A percentile compares a stretch with the other conserved stretches of the same genome.
Evolutionary conservation across 2,888 invertebrate genomes (phyloP).

Genomic region (Patella ulyssiponensis): DNA sequence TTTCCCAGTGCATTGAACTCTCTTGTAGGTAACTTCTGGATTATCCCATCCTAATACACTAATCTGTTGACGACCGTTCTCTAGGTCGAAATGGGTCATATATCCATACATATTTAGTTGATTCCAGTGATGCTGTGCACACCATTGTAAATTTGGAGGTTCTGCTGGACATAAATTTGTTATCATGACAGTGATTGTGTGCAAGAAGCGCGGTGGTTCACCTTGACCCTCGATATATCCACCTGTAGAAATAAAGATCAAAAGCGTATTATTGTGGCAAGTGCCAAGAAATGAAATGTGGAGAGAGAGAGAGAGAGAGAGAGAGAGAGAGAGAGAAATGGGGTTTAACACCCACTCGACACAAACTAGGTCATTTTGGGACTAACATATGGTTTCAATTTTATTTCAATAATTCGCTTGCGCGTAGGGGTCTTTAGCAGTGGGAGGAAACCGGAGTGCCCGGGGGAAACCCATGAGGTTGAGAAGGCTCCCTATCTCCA

Average conservation of each 20-base stretch:
- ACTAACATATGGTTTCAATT: too few species aligned
- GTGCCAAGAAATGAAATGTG: neutral
- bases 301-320: too few species aligned
- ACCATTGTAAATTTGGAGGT: constrained; percentile 53
- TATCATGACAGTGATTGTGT: constrained; percentile 50
- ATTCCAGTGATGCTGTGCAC: constrained; percentile 39
- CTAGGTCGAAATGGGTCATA: constrained; percentile 24
- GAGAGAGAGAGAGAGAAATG: too few species aligned
- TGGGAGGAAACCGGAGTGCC: too few species aligned
- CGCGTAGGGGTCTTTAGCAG: too few species aligned
- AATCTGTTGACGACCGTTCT: constrained; percentile 8
- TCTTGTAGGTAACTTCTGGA: constrained; percentile 23
- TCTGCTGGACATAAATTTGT: constrained; percentile 55
- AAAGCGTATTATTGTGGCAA: neutral
- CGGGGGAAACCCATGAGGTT: too few species aligned
- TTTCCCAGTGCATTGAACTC: constrained; percentile 12
- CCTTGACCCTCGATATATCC: constrained; percentile 54
- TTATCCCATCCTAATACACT: constrained; percentile 21
- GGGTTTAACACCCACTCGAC: too few species aligned
- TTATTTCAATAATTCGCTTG: too few species aligned
- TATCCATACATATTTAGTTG: constrained; percentile 15
- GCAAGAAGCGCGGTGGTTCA: constrained; percentile 24
- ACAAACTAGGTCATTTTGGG: too few species aligned
- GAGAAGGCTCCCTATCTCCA: too few species aligned
- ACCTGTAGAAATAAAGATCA: constrained; percentile 38